Conservation (phyloP, 2,797 vertebrate species). For the Pangasius larnaudii region DNA sequence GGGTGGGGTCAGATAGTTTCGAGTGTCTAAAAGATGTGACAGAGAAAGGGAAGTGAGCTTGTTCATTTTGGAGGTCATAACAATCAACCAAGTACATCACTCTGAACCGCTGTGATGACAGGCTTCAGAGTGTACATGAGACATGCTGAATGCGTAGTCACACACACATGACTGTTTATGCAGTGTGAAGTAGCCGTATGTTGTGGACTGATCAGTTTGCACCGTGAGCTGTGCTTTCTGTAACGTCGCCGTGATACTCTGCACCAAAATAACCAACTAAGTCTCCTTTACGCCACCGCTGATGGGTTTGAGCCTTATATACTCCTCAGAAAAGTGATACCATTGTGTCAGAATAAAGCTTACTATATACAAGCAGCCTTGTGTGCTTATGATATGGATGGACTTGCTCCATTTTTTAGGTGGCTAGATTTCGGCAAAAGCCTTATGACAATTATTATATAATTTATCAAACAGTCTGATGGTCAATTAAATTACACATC, state of each 20-base stretch:
- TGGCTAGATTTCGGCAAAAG: conserved; percentile 4
- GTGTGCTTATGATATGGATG: not conserved
- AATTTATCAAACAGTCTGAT: not conserved
- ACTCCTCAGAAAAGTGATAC: not conserved
- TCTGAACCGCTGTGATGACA: conserved; percentile 46
- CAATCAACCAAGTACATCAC: conserved; percentile 36
- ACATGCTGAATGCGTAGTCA: conserved; percentile 15
- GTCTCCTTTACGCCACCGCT: not conserved
- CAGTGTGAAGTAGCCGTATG: conserved; percentile 1
- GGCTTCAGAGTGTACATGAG: conserved; percentile 32
- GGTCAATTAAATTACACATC: not conserved
- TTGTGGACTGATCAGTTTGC: conserved; percentile 41
- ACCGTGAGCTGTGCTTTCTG: conserved; percentile 28
- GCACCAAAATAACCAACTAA: conserved; percentile 19
- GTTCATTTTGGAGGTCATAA: conserved; percentile 41
- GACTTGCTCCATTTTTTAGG: not conserved
- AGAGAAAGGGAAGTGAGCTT: conserved; percentile 27
- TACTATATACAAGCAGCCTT: not conserved
- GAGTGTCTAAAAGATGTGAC: conserved; percentile 37
- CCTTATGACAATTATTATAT: not conserved
- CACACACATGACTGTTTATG: not conserved
- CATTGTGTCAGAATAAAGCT: not conserved
- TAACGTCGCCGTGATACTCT: conserved; percentile 11
- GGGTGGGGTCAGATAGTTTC: conserved; percentile 39
- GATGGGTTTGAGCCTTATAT: not conserved